Base-by-base conservation (phyloP, 2,888 invertebrate genomes). In the Caenorhabditis panamensis region DNA sequence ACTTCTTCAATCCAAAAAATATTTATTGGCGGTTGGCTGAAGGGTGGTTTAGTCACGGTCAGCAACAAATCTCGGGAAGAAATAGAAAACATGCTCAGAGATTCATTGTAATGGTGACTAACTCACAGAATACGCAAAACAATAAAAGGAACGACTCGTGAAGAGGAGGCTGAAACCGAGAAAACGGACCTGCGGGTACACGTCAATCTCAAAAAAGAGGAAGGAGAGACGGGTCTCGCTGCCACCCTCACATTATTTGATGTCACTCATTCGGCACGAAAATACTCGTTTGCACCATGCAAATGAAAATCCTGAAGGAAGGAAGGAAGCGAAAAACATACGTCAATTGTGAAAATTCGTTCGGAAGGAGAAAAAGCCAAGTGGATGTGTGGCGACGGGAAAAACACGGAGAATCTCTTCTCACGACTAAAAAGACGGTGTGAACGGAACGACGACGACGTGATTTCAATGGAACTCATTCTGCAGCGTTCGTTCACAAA, bases 51-150 rank as follows among this genome's bases (percentile, higher is more conserved):
- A 61, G 61, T 71, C 62, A 62, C 62, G 54, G 62, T 71, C 16
- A 71, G 71, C 62, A 54, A 47, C 53, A 58, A 63, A 56, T 66
- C 59, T 51, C 63, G 56, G 22, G 18, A 22, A 28, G 51, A 66
- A 66, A 66, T 51, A 37, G 37, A 75, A 73, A 75, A 75, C 61
- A 75, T 75, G 75, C 66, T 75, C 44, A 75, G 61, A 61, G 66
- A 75, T 75, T 75, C 61, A 75, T 75, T 75, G 75, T 75, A 66
- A 75, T 61, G 66, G 66, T 66, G 75, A 61, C 66, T 59, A 66
- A 75, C 53, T 20, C 51, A 51, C 16, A 64, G n/a, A 64, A 13
- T 22, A 56, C 56, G 44, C 44, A 67, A 54, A 67, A 67, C 24
- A 58, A 47, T 53, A 37, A 16, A 64, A 37, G 54, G 36, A 44